A percentile compares a stretch with the other conserved stretches of the same genome.
Conservation (phyloP, 2,888 invertebrate genomes). For the Aquatica leii region DNA sequence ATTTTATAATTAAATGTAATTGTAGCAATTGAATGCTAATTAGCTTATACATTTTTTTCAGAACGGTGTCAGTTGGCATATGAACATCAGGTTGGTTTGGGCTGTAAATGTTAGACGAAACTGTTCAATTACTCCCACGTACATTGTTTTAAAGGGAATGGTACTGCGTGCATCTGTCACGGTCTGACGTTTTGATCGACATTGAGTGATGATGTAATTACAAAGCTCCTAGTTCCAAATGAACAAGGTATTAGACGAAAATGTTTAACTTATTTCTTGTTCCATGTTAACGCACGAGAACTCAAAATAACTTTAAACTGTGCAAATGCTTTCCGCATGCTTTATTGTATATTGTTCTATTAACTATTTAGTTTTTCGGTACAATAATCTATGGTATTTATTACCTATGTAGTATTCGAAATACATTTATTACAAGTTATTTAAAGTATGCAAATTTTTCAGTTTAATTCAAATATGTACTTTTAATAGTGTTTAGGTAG, state of each 20-base stretch:
- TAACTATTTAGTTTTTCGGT: too few relatives aligned
- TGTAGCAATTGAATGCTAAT: not conserved
- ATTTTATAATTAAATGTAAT: not conserved
- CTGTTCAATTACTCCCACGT: slow-evolving; percentile 12
- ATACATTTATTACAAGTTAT: too few relatives aligned
- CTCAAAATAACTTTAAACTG: too few relatives aligned
- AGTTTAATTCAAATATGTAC: too few relatives aligned
- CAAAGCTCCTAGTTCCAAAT: slow-evolving; percentile 39
- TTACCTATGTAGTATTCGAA: too few relatives aligned
- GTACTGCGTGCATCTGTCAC: slow-evolving; percentile 51
- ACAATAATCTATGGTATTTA: too few relatives aligned
- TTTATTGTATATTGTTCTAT: too few relatives aligned
- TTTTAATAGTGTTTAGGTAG: too few relatives aligned
- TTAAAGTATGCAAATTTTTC: too few relatives aligned
- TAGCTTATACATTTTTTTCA: not conserved
- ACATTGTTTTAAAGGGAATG: slow-evolving; percentile 38
- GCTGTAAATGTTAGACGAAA: slow-evolving; percentile 19
- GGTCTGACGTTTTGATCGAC: slow-evolving; percentile 53
- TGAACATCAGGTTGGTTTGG: not conserved
- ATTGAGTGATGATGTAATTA: slow-evolving; percentile 56
- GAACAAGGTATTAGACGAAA: slow-evolving; percentile 17
- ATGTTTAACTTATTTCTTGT: slow-evolving; percentile 10
- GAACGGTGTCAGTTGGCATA: not conserved
- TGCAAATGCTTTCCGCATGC: too few relatives aligned
- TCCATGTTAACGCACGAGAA: too few relatives aligned